Evolutionary conservation across 1,140 invertebrate genomes (phyloP), one percentile per base, ranked within the genome.

Genomic region (Formica selysi): DNA sequence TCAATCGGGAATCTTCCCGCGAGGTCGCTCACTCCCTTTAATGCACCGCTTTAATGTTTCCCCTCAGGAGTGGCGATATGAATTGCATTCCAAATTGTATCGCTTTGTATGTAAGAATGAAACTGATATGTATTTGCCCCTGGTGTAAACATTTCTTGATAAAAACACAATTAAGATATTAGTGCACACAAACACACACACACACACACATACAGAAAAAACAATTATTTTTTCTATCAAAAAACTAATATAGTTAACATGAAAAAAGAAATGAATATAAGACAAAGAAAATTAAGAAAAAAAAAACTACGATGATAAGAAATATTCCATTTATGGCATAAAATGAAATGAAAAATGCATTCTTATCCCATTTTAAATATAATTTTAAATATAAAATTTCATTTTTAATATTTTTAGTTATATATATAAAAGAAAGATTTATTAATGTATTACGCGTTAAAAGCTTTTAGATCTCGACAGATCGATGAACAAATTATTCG

Each of bases 1-100:
- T 93, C 92, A 91, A 93, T 92, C 89, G 88, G 81, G 65, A 87
- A 86, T 80, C 74, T 90, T 32, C 54, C 85, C 88, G 61, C 38
- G 83, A 76, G 73, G 71, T 85, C 86, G 74, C 32, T 44, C 48
- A 51, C 62, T 59, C 54, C 54, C 79, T 83, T 83, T 44, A 61
- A 83, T 22, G 54, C 57, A 44, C 4, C 36, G 26, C 51, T 51
- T 51, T 51, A 51, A 51, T 51, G 54, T 29, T 22, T 10, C n/a
- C 11, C 22, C 36, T 57, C 22, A 41, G 6, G 19, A 10, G 16
- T 7, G 59, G 13, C 3, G 26, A 16, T 2, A n/a, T 19, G 6
- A 26, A 19, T 48, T 6, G 13, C 32, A 26, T 29, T 10, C 41
- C 59, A 32, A 65, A 48, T 51, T 38, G 16, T 16, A 48, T 64